phyloP scores from a whole-genome alignment of 2,113 vertebrate genomes.

The Thinocorus orbignyianus region DNA sequence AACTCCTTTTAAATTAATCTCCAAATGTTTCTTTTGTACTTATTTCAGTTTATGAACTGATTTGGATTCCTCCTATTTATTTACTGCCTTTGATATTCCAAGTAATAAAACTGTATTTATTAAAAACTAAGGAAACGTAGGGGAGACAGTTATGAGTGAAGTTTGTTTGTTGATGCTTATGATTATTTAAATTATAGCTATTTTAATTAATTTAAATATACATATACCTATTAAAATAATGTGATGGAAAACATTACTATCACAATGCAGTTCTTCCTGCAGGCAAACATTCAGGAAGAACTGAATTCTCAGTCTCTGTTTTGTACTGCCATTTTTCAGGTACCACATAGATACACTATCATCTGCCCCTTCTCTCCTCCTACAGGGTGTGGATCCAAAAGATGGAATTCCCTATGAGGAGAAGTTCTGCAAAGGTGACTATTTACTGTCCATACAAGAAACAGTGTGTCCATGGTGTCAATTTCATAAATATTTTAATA shows the following conservation, averaged over 20 bases:
- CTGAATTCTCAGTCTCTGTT: neutral
- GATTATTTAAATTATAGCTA: slow-evolving; percentile 22
- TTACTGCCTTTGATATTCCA: neutral
- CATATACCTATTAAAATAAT: neutral
- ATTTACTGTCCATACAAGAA: neutral
- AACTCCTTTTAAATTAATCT: neutral
- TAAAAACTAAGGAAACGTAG: neutral
- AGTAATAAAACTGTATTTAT: neutral
- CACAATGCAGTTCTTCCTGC: neutral
- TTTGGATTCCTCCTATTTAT: neutral
- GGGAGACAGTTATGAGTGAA: neutral
- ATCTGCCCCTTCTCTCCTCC: neutral
- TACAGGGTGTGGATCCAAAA: slow-evolving; percentile 77
- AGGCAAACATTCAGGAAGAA: neutral
- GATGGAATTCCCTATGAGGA: slow-evolving; percentile 79
- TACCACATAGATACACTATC: neutral
- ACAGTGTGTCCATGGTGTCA: neutral
- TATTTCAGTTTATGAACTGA: neutral
- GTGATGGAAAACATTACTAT: neutral
- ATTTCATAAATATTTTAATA: neutral
- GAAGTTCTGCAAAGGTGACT: slow-evolving; percentile 81
- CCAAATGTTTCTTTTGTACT: neutral
- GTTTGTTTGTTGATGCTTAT: neutral
- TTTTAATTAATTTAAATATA: neutral
- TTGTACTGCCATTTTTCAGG: neutral